phyloP scores from a whole-genome alignment of 2,113 vertebrate genomes.

The Uria lomvia region DNA sequence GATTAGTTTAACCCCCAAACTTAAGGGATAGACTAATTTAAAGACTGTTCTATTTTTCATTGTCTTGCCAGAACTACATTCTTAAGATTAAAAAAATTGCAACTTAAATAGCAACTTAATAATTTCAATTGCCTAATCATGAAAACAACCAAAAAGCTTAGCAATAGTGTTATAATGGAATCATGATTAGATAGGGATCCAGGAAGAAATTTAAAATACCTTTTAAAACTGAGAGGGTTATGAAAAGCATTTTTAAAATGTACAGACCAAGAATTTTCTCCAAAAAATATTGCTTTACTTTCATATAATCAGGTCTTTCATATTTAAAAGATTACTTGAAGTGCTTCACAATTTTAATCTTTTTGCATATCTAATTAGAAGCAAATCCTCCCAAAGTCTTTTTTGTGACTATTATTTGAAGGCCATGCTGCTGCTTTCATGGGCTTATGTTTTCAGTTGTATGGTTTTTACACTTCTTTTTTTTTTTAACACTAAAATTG shows the following conservation, averaged over 20 bases:
- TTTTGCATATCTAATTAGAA: neutral
- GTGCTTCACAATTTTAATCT: neutral
- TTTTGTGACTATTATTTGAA: neutral
- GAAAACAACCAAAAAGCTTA: neutral
- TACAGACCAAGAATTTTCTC: neutral
- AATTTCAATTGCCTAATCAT: neutral
- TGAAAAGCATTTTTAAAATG: neutral
- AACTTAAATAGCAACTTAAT: neutral
- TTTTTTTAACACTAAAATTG: neutral
- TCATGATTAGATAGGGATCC: neutral
- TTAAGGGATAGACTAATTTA: neutral
- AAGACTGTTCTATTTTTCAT: neutral
- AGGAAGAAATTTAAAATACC: neutral
- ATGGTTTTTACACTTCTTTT: neutral
- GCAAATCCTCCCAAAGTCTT: neutral
- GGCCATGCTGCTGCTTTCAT: neutral
- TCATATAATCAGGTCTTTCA: neutral
- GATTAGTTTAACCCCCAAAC: neutral
- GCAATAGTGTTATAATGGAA: neutral
- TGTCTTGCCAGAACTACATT: neutral
- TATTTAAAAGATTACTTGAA: neutral
- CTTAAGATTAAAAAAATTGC: neutral
- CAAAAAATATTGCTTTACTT: neutral
- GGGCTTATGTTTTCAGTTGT: neutral
- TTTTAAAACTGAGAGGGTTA: neutral